phyloP scores from a whole-genome alignment of 2,888 invertebrate genomes.

The Ramazzottius varieornatus region DNA sequence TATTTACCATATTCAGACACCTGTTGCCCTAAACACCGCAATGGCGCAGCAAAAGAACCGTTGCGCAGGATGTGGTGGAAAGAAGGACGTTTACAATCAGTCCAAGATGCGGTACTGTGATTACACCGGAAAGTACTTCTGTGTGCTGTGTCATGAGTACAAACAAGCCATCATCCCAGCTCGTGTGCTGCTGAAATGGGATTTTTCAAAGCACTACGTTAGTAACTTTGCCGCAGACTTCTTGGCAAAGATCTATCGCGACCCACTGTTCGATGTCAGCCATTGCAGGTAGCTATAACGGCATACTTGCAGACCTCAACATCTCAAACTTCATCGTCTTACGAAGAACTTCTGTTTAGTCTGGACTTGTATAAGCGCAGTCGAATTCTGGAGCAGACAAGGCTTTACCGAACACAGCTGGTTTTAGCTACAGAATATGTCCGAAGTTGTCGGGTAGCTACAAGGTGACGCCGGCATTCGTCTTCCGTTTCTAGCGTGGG shows the following conservation, averaged over 20 bases:
- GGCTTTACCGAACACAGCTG: conserved; percentile 37
- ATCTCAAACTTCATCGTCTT: too few species aligned
- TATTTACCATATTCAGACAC: conserved; percentile 46
- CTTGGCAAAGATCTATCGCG: conserved; percentile 43
- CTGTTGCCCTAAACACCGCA: conserved; percentile 32
- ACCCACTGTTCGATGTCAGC: conserved; percentile 46
- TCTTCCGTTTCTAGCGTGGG: not conserved
- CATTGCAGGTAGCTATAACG: too few species aligned
- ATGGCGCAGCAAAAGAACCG: conserved; percentile 45
- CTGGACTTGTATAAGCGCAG: not conserved
- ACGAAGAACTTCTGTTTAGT: too few species aligned
- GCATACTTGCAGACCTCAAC: too few species aligned
- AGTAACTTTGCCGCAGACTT: conserved; percentile 50
- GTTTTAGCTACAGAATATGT: conserved; percentile 43
- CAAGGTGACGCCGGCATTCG: conserved; percentile 24
- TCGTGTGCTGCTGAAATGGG: conserved; percentile 26
- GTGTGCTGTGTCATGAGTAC: conserved; percentile 57
- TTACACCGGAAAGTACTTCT: conserved; percentile 56
- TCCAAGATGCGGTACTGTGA: conserved; percentile 34
- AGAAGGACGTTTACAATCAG: conserved; percentile 32
- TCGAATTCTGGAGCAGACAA: conserved; percentile 30
- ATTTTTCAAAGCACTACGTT: conserved; percentile 41
- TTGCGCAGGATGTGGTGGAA: conserved; percentile 60
- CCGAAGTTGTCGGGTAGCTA: conserved; percentile 38
- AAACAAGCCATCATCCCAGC: conserved; percentile 39